Evolutionary conservation across 1,140 invertebrate genomes (phyloP), one percentile per base, ranked within the genome.

Genomic region (Holcopasites calliopsidis): DNA sequence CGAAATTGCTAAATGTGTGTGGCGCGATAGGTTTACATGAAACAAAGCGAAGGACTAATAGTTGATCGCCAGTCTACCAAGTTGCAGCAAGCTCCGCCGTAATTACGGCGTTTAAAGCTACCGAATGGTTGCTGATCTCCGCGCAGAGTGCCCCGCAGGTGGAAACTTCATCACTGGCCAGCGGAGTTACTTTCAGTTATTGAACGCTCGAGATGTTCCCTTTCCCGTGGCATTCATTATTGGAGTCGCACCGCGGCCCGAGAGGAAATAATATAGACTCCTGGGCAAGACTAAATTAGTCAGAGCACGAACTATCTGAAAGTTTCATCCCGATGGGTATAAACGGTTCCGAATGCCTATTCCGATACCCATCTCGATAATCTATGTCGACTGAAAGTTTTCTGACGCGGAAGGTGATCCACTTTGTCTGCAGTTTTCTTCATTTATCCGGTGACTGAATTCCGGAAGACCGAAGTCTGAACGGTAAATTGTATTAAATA

Each of bases 101-200:
- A 85, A 85, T 85, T 85, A 85, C 62, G 81, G 62, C 77, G 82
- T 85, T 84, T 58, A 71, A 70, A 72, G 79, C 82, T 81, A 85
- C 82, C 75, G 82, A 83, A 84, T 83, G 82, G 60, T 77, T 78
- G 79, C 82, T 26, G 73, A 82, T 83, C 58, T 82, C 49, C 70
- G 35, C 62, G 44, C 44, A 65, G 40, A 21, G 57, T 35, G 33
- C 54, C 26, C 60, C 44, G 49, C 47, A 61, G 50, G 44, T 54
- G 79, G 61, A 68, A 79, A 58, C 16, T 52, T 21, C 1, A 28
- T 10, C n/a, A 31, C 4, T 8, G 13, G 28, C 26, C 38, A n/a
- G 3, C 16, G 26, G 11, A 1, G 6, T 54, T 18, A 33, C 55
- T 57, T 11, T 28, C 21, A 1, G 23, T 21, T 28, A 28, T 38